Base-by-base conservation (phyloP, 2,888 invertebrate species). In the Drosophila austrosaltans region DNA sequence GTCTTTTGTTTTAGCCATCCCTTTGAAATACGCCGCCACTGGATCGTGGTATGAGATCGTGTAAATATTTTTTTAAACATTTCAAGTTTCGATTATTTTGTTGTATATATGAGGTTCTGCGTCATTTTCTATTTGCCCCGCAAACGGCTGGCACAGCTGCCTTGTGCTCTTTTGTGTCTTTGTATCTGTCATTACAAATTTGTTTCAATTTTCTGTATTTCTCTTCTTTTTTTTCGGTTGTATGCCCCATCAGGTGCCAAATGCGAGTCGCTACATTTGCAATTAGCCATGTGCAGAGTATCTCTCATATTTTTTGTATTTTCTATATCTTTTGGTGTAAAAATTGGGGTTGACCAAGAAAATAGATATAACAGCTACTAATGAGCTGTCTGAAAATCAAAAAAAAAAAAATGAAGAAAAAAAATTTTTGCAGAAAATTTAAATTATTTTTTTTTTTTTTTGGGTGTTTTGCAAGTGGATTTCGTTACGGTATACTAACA, bases 201-300 rank as follows among this genome's bases (percentile, higher is more conserved):
- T 84, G 73, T 75, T 77, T 73, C 77, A 68, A 73, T 75, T 79
- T 77, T 66, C 25, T 36, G 58, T 61, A 16, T 28, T 63, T 59
- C 64, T 59, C 60, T 64, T 72, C 53, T 68, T 69, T 74, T 54
- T 69, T 64, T 71, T 70, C 63, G 68, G 57, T 65, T 67, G 69
- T 70, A 85, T 82, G 87, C 77, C 82, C 85, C 87, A 82, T 82
- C 82, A 82, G 87, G 87, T 82, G 87, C 82, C 82, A 82, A 85
- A 87, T 79, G 87, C 87, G 79, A 79, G 73, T 79, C 87, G 79
- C 85, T 77, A 84, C 87, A 87, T 74, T 77, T 71, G 85, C 87
- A 82, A 82, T 82, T 82, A 87, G 87, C 82, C 82, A 76, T 87
- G 82, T 86, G 81, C 76, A 83, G 66, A 71, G 22, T 48, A 25